Percentiles rank a stretch among this genome's conserved stretches.
phyloP scores from a whole-genome alignment of 2,113 vertebrate genomes.

The Columba livia region DNA sequence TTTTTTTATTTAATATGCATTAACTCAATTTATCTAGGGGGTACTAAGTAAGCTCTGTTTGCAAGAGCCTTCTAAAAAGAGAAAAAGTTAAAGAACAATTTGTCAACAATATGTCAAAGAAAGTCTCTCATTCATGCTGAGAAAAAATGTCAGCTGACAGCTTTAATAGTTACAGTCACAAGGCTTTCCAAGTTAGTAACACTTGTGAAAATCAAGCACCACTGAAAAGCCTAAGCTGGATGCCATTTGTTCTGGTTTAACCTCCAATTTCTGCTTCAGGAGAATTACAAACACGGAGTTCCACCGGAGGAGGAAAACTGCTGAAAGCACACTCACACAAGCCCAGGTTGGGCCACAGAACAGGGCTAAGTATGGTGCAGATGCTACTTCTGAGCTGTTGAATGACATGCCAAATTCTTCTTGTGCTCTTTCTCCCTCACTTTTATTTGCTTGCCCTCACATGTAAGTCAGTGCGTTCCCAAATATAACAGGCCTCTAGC shows the following conservation, averaged over 20 bases:
- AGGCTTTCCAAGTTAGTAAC: background rate
- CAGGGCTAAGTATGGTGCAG: background rate
- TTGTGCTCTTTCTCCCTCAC: background rate
- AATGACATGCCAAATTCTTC: background rate
- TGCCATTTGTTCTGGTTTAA: background rate
- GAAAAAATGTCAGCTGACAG: background rate
- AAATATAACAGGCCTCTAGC: background rate
- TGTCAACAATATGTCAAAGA: background rate
- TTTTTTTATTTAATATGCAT: background rate
- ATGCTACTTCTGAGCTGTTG: background rate
- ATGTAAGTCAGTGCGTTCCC: background rate
- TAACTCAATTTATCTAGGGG: background rate
- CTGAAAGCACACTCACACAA: background rate
- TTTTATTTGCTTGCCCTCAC: background rate
- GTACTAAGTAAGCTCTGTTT: background rate
- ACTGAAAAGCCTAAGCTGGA: background rate
- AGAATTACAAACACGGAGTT: background rate
- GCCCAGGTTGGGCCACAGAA: fast-evolving
- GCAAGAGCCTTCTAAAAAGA: background rate
- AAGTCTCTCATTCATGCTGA: background rate
- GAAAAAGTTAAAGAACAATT: background rate
- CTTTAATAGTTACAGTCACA: background rate
- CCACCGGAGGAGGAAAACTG: background rate
- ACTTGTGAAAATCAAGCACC: background rate
- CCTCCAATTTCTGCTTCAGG: background rate